Base-by-base conservation (phyloP, 2,113 vertebrate species). In the Cyprinus carpio region DNA sequence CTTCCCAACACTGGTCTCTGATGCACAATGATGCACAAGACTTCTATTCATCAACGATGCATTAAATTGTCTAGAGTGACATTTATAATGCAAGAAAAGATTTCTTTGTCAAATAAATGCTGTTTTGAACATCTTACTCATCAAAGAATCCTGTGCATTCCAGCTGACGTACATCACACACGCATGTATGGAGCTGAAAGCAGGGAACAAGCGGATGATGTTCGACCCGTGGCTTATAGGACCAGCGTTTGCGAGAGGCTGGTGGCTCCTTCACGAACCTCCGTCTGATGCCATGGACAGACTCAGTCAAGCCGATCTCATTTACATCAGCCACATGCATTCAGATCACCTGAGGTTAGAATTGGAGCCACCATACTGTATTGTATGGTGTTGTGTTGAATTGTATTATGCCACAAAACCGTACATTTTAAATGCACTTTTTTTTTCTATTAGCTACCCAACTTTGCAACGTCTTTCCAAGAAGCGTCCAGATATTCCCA, bases 301-400 rank as follows among this genome's bases (percentile, higher is more conserved):
- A 82, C 87, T 96, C 37, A 94, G 93, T 75, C 81, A 15, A 27
- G 94, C 94, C 0, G 95, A 96, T 87, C 88, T 95, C n/a, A 91
- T 96, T 84, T 96, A 96, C 86, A 93, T 96, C 90, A 96, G 96
- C 69, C 96, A 96, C 78, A 95, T 96, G 94, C 95, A 96, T 87
- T 95, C 95, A 1, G 96, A 96, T 87, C 95, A 96, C 90, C 93
- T 96, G 82, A 96, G 94, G 96, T 95, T 92, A 27, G 31, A 40
- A 4, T 54, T 25, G 25, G 43, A 25, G 3, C 51, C 20, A 25
- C 34, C 12, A 51, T 20, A 60, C 10, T 65, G 13, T 6, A 15
- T 85, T 67, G 46, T 11, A 65, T 65, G 43, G 6, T 0, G 0
- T 74, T 20, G 46, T 4, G 46, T 49, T 49, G 46, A 15, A 49